Evolutionary conservation across 1,140 invertebrate genomes (phyloP).

Genomic region (Drosophila arawakana): DNA sequence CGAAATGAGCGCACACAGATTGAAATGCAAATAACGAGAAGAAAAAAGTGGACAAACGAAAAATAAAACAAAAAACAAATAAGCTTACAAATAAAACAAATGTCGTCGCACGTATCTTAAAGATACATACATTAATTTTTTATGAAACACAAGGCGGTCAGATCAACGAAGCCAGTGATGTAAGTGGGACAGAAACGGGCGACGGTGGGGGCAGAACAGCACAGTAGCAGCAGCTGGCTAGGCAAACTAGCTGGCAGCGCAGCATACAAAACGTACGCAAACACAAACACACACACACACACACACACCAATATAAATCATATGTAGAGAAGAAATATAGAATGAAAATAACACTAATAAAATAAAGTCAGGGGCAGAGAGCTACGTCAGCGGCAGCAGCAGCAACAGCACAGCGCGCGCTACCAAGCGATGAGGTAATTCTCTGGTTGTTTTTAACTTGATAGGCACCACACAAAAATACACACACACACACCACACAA

Average conservation of each 20-base stretch:
- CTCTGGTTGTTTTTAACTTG: conserved; percentile 60
- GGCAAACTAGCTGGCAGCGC: conserved; percentile 45
- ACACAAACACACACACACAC: background rate
- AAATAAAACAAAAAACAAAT: conserved; percentile 60
- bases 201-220: background rate
- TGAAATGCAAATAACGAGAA: conserved; percentile 56
- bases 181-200: too few relatives aligned
- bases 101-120: conserved; percentile 57
- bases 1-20: conserved; percentile 49
- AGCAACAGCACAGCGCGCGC: conserved; percentile 43
- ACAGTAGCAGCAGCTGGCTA: conserved; percentile 38
- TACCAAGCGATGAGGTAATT: conserved; percentile 77
- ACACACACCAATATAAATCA: conserved; percentile 47
- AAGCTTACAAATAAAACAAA: conserved; percentile 60
- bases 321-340: conserved; percentile 63
- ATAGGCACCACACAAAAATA: conserved; percentile 21
- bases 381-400: conserved; percentile 52
- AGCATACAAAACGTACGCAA: conserved; percentile 31
- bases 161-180: background rate
- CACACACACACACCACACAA: background rate
- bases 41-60: conserved; percentile 4
- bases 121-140: conserved; percentile 47
- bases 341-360: conserved; percentile 53
- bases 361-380: conserved; percentile 76
- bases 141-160: conserved; percentile 33